A percentile compares a stretch with the other conserved stretches of the same genome.
These are phyloP conservation scores for Calidris pugnax DNA, from an alignment of 2,113 vertebrate species.

Conservation along the genomic window DNA sequence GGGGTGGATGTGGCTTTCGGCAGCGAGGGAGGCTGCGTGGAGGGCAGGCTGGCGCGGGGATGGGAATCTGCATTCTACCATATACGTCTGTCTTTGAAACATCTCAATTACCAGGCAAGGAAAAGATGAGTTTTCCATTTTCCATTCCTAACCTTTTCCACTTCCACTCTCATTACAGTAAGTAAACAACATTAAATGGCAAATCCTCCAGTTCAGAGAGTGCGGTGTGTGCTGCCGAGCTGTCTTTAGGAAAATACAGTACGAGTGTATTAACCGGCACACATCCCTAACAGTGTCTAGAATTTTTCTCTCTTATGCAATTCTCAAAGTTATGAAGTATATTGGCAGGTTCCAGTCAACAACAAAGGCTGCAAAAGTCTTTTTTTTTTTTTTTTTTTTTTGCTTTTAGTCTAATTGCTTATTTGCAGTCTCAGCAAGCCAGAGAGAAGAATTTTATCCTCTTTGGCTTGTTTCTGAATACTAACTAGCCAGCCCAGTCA, in stretches of 20 bases:
- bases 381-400: no score
- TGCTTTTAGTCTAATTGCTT: constrained; percentile 79
- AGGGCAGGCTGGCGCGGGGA: neutral
- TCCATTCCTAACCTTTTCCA: constrained; percentile 52
- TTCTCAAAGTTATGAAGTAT: constrained; percentile 59
- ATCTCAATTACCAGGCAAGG: constrained; percentile 60
- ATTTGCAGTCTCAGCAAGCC: constrained; percentile 82
- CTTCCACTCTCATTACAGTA: constrained; percentile 74
- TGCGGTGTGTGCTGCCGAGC: constrained; percentile 41
- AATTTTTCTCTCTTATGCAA: constrained; percentile 52
- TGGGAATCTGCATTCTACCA: neutral
- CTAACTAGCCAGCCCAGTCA: constrained; percentile 85
- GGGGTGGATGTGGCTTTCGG: neutral
- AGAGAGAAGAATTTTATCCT: constrained; percentile 78
- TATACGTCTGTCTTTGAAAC: constrained; percentile 48
- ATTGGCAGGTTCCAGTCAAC: constrained; percentile 68
- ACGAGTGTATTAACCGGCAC: constrained; percentile 63
- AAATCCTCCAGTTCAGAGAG: constrained; percentile 67
- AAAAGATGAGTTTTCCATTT: constrained; percentile 70
- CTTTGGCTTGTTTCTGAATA: constrained; percentile 86
- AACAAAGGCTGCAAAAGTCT: constrained; percentile 50
- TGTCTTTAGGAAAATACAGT: constrained; percentile 49
- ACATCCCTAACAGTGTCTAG: neutral
- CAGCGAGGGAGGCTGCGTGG: neutral
- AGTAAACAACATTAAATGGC: constrained; percentile 74